These are phyloP conservation scores for Ariolimax columbianus DNA, from an alignment of 2,888 invertebrate genomes.

Conservation along the genomic window DNA sequence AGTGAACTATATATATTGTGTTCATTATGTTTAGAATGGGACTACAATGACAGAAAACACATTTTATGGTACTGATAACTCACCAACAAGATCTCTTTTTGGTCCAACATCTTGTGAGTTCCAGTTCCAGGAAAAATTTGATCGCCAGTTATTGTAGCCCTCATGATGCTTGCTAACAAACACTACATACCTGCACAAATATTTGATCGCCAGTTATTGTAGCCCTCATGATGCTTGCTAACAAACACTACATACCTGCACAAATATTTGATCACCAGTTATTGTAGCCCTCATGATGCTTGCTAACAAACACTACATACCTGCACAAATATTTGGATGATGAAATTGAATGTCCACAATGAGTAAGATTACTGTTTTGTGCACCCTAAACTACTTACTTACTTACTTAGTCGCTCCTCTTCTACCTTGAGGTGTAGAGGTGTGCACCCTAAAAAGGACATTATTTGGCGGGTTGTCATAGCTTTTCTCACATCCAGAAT, in stretches of 20 bases:
- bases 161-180: constrained; percentile 93
- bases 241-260: constrained; percentile 88
- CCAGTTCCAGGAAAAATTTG: constrained; percentile 89
- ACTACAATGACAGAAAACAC: no score
- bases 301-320: constrained; percentile 90
- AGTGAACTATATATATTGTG: no score
- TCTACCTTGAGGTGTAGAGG: no score
- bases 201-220: constrained; percentile 88
- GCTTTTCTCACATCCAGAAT: no score
- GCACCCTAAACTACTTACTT: no score
- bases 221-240: constrained; percentile 93
- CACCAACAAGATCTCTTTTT: constrained; percentile 86
- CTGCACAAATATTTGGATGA: constrained; percentile 80
- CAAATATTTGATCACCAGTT: constrained; percentile 86
- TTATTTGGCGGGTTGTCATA: no score
- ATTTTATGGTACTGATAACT: constrained; percentile 54
- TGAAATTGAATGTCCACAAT: no score
- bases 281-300: constrained; percentile 92
- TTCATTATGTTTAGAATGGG: no score
- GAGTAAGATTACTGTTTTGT: no score
- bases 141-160: constrained; percentile 90
- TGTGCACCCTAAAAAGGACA: no score
- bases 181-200: constrained; percentile 84
- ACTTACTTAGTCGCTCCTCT: no score
- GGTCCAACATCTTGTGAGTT: constrained; percentile 89